Evolutionary conservation across 2,797 vertebrate genomes (phyloP).

Genomic region (Tapera naevia): DNA sequence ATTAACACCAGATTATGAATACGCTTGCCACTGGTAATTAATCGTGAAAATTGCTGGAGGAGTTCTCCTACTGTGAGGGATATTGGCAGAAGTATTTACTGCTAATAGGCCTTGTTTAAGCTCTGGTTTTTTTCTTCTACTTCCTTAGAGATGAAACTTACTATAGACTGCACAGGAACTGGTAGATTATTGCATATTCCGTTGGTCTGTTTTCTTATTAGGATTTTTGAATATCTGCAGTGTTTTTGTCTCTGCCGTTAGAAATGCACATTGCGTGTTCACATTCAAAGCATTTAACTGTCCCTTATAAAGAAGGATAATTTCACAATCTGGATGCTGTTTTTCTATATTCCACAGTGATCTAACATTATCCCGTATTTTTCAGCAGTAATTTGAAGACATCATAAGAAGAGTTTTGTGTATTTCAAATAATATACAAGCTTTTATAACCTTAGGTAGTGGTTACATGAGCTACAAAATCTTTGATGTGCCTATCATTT

Average conservation of each 20-base stretch:
- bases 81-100: constrained; percentile 80
- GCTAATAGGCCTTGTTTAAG: constrained; percentile 82
- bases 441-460: constrained; percentile 36
- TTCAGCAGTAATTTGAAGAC: constrained; percentile 44
- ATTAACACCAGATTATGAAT: constrained; percentile 86
- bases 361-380: constrained; percentile 44
- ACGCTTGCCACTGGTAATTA: constrained; percentile 77
- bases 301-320: background rate
- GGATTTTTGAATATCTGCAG: constrained; percentile 54
- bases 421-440: constrained; percentile 38
- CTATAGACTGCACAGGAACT: constrained; percentile 40
- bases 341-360: constrained; percentile 36
- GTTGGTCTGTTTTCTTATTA: constrained; percentile 60
- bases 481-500: constrained; percentile 64
- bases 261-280: background rate
- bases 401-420: constrained; percentile 41
- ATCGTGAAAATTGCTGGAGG: constrained; percentile 72
- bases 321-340: constrained; percentile 6
- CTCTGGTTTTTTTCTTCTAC: constrained; percentile 72
- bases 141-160: constrained; percentile 55
- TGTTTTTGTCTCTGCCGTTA: constrained; percentile 1
- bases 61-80: constrained; percentile 77
- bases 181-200: constrained; percentile 51
- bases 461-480: constrained; percentile 32
- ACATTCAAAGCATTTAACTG: constrained; percentile 26